Evolutionary conservation across 1,140 invertebrate species (phyloP).

Genomic region (Neodiprion fabricii): DNA sequence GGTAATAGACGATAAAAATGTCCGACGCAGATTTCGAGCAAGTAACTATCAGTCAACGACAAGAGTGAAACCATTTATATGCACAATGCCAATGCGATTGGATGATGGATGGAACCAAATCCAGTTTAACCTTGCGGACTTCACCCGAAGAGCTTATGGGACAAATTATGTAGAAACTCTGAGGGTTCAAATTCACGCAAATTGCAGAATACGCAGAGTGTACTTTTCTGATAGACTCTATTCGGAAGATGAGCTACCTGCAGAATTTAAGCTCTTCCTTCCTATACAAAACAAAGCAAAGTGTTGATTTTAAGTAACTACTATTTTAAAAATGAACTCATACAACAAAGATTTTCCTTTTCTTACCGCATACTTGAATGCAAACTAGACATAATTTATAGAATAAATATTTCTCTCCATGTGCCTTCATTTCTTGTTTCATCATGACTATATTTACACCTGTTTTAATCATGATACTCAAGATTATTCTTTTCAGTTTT

Average conservation of each 20-base stretch:
- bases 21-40: slow-evolving; percentile 91
- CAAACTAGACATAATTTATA: neutral
- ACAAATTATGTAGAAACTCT: slow-evolving; percentile 99
- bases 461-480: no score
- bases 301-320: slow-evolving; percentile 37
- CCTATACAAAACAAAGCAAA: slow-evolving; percentile 86
- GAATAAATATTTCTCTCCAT: neutral
- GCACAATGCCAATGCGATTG: slow-evolving; percentile 98
- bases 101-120: slow-evolving; percentile 99
- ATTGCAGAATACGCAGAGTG: slow-evolving; percentile 96
- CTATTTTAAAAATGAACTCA: slow-evolving; percentile 2
- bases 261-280: slow-evolving; percentile 98
- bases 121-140: slow-evolving; percentile 99
- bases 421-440: neutral
- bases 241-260: slow-evolving; percentile 98
- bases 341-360: slow-evolving; percentile 4
- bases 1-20: slow-evolving; percentile 98
- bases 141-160: slow-evolving; percentile 96
- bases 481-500: no score
- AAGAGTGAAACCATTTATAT: slow-evolving; percentile 97
- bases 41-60: slow-evolving; percentile 99
- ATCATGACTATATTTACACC: neutral
- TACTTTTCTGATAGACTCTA: slow-evolving; percentile 99
- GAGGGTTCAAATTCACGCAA: slow-evolving; percentile 97
- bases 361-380: neutral